Base-by-base conservation (phyloP, 1,140 invertebrate species). In the Drosophila nannoptera region DNA sequence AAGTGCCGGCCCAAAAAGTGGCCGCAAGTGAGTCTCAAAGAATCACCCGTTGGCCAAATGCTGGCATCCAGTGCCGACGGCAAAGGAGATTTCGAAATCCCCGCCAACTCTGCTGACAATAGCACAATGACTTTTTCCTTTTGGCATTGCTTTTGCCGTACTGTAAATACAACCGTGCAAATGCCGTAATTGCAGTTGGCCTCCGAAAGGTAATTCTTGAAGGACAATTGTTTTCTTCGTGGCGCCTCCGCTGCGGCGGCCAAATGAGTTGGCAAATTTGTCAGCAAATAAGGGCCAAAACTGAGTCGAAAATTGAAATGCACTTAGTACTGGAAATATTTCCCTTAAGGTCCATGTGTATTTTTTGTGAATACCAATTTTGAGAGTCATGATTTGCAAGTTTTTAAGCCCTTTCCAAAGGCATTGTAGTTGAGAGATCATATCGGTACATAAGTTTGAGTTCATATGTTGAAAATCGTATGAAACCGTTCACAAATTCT, bases 81-180 rank as follows among this genome's bases (percentile, higher is more conserved):
- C 66, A 73, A 64, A 75, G 54, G 63, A 69, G 70, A 64, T 69
- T 73, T 74, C 16, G 32, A 77, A 78, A 69, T 64, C 58, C 32
- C 36, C 53, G n/a, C 42, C 58, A 50, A 45, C 54, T 63, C 52
- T 49, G 59, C 49, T 80, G 80, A 86, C 80, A 86, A 43, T 43
- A 14, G 78, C 76, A 67, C 66, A 74, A 78, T 84, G 81, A 84
- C 81, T 86, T 86, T 86, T 86, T 71, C 77, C 61, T 49, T 76
- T 77, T 81, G n/a, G 29, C 22, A 61, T 50, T 55, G 35, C 16
- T 8, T 42, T 14, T 46, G 22, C 38, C 40, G 8, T 45, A 40
- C 38, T 35, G 16, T 5, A 40, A 35, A 45, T 9, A 59, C 14
- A 16, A 7, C 12, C 31, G 49, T 36, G 58, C 66, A 66, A 77